Conservation (phyloP, 2,888 invertebrate genomes). For the Mimas tiliae region DNA sequence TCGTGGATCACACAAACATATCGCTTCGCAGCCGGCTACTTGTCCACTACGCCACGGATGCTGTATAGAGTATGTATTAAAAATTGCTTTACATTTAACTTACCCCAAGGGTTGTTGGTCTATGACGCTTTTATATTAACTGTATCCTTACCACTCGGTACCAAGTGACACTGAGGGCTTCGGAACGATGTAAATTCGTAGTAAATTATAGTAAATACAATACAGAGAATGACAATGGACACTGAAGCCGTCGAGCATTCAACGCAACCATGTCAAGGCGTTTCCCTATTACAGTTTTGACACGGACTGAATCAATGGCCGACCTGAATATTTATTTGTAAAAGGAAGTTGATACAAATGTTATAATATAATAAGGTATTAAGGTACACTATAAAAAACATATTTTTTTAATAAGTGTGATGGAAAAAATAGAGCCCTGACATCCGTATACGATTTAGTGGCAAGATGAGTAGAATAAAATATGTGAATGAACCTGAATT, state of each 20-base stretch:
- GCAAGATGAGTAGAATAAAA: too few species aligned
- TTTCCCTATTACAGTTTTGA: constrained; percentile 68
- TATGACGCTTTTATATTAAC: neutral
- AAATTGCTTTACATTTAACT: too few species aligned
- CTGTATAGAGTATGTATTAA: too few species aligned
- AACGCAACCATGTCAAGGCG: constrained; percentile 65
- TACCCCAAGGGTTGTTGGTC: neutral
- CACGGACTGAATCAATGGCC: constrained; percentile 52
- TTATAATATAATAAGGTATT: neutral
- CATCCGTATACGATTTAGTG: too few species aligned
- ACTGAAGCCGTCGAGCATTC: constrained; percentile 38
- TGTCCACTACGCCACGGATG: too few species aligned
- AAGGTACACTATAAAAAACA: neutral
- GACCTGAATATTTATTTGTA: constrained; percentile 36
- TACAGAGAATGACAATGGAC: constrained; percentile 57
- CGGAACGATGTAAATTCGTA: constrained; percentile 42
- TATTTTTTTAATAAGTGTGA: neutral
- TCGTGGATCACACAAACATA: too few species aligned
- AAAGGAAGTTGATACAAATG: constrained; percentile 4
- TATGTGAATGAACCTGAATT: too few species aligned
- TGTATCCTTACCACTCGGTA: constrained; percentile 2
- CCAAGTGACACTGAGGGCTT: constrained; percentile 32
- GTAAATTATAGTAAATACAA: constrained; percentile 49
- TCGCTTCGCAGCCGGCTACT: too few species aligned
- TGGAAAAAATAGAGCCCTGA: too few species aligned